Evolutionary conservation across 1,140 invertebrate species (phyloP).

Genomic region (Bombus affinis): DNA sequence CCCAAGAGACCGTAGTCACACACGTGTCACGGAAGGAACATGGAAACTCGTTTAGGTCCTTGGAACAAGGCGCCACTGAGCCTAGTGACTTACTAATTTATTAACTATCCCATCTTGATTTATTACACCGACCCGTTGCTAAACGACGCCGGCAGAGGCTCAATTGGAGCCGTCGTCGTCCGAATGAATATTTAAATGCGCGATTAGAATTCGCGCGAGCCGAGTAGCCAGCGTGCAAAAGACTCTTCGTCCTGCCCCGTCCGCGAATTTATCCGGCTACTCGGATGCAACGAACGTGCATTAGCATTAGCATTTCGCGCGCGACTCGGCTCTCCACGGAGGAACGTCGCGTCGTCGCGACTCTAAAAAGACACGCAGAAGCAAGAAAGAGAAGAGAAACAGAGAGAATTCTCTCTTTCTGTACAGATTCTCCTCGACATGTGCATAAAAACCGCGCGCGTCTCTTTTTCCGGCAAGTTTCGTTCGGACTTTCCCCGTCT

Average conservation of each 20-base stretch:
- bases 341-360: neutral
- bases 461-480: constrained; percentile 23
- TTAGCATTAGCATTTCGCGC: constrained; percentile 46
- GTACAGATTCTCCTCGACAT: neutral
- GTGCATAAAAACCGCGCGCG: neutral
- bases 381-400: neutral
- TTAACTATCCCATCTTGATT: neutral
- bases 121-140: neutral
- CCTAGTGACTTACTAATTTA: constrained; percentile 1
- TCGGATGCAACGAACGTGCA: constrained; percentile 46
- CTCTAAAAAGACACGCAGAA: neutral
- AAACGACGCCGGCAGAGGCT: neutral
- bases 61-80: neutral
- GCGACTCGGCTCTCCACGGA: constrained; percentile 7
- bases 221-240: neutral
- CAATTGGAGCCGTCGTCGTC: neutral
- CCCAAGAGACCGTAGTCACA: neutral
- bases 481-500: constrained; percentile 16
- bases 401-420: neutral
- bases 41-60: neutral
- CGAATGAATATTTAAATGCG: constrained; percentile 47
- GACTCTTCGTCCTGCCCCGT: neutral
- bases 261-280: constrained; percentile 37
- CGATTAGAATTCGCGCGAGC: constrained; percentile 35
- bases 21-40: neutral